Evolutionary conservation across 2,797 vertebrate species (phyloP).

Genomic region (Microhierax caerulescens): DNA sequence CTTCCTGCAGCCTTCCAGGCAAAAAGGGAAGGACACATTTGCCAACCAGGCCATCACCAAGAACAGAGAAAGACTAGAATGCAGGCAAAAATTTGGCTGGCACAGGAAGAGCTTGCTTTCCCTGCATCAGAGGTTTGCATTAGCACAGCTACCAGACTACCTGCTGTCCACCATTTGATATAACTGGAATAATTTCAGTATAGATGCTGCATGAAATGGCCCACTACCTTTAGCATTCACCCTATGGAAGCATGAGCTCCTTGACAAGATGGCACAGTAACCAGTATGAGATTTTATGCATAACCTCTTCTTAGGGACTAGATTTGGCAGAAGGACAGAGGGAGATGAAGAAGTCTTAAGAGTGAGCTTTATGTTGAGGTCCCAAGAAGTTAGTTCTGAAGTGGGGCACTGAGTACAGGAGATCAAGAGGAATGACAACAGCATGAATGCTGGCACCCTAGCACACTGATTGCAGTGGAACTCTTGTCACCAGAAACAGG

Average conservation of each 20-base stretch:
- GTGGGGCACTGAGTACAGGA: not conserved
- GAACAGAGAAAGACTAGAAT: not conserved
- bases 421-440: not conserved
- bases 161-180: not conserved
- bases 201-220: not conserved
- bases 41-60: not conserved
- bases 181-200: not conserved
- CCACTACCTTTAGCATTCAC: not conserved
- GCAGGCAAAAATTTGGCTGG: not conserved
- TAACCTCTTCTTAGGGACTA: not conserved
- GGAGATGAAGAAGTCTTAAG: not conserved
- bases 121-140: not conserved
- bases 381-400: not conserved
- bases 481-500: not conserved
- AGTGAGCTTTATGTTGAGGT: not conserved
- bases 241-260: fast-evolving
- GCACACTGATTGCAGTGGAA: not conserved
- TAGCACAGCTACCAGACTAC: fast-evolving
- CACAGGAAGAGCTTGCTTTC: not conserved
- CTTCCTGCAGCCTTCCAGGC: not conserved
- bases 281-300: not conserved
- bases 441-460: not conserved
- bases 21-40: not conserved
- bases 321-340: not conserved
- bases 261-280: not conserved